Evolutionary conservation across 1,140 invertebrate genomes (phyloP).

Genomic region (Aphaenogaster rudis): DNA sequence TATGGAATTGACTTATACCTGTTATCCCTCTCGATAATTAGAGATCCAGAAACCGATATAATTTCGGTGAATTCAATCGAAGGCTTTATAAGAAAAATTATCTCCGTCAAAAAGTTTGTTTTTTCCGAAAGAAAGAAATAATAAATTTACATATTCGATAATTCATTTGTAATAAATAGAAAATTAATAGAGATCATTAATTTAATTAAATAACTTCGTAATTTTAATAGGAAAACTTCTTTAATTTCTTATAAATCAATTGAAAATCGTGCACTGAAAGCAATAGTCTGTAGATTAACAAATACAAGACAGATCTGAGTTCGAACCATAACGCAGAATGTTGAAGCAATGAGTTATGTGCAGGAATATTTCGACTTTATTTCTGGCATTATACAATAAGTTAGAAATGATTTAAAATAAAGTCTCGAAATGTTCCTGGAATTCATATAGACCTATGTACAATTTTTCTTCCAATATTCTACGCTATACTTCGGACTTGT

Average conservation of each 20-base stretch:
- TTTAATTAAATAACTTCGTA: not conserved
- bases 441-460: conserved; percentile 3
- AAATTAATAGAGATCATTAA: not conserved
- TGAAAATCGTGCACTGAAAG: not conserved
- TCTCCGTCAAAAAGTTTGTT: not conserved
- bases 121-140: not conserved
- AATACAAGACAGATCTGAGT: not conserved
- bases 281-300: not conserved
- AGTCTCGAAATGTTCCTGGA: not conserved
- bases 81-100: not conserved
- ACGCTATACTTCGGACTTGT: not conserved
- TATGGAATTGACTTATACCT: conserved; percentile 16
- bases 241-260: conserved; percentile 16
- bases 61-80: conserved; percentile 29
- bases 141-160: conserved; percentile 5
- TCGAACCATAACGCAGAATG: not conserved
- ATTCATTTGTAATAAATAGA: conserved; percentile 6
- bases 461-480: conserved; percentile 21
- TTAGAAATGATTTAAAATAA: conserved; percentile 13
- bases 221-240: not conserved
- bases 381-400: conserved; percentile 13
- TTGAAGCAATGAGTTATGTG: not conserved
- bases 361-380: conserved; percentile 11
- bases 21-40: conserved; percentile 2
- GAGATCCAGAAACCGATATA: conserved; percentile 40